Base-by-base conservation (phyloP, 1,140 invertebrate species). In the Gryon sp. region DNA sequence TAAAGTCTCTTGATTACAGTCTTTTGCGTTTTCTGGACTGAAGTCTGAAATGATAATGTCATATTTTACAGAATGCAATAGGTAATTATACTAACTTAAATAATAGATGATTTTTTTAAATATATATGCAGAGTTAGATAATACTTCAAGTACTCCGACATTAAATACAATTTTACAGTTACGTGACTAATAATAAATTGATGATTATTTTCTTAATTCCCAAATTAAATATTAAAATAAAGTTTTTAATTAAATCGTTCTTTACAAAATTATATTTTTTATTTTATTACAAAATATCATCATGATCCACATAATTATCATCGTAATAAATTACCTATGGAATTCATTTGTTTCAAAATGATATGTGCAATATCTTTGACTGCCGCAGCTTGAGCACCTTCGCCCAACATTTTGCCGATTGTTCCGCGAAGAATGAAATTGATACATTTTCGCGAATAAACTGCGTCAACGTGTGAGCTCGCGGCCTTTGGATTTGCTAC, bases 391-490 rank as follows among this genome's bases (percentile, higher is more conserved):
- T 99, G 98, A 38, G 97, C 97, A 82, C 98, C 98, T 90, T 99
- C 98, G 0, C 97, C 95, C 1, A 99, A 90, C 91, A 99, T 93
- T 84, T 95, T 94, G 4, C 98, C 98, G 22, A 99, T 91, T 1
- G 97, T 94, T 57, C 95, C 94, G 26, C 96, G 91, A 32, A 99
- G 90, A 80, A 99, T 98, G 84, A 98, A 99, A 83, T 95, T 96
- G 36, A 99, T 95, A 86, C 98, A 99, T 88, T 99, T 98, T 70
- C 98, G 91, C 0, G 97, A 98, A 87, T 99, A 99, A 2, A 99
- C 97, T 20, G 97, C 97, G 88, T 99, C 98, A 4, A 99, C 96
- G 84, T 99, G 98, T 0, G 96, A 96, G 7, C 95, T 95, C 0
- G 96, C 95, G 8, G 96, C 95, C 89, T 97, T 98, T 0, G 97